Evolutionary conservation across 2,797 vertebrate genomes (phyloP).

Genomic region (Threskiornis aethiopicus): DNA sequence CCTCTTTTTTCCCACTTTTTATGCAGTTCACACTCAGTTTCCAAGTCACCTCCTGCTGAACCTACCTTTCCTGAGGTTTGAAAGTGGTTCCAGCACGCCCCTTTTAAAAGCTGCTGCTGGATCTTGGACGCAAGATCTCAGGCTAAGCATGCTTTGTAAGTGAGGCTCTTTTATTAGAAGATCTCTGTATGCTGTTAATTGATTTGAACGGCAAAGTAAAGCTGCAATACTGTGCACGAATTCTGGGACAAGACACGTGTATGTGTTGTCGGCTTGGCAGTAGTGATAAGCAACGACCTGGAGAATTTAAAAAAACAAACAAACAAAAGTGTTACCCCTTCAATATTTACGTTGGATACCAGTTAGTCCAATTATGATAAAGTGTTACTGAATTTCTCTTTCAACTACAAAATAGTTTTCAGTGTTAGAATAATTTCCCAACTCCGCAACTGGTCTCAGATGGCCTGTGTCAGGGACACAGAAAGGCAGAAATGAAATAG

Average conservation of each 20-base stretch:
- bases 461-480: not conserved
- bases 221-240: constrained; percentile 95
- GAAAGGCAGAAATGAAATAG: not conserved
- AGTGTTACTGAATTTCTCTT: not conserved
- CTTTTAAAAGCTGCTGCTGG: constrained; percentile 89
- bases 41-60: not conserved
- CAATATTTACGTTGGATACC: not conserved
- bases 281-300: constrained; percentile 98
- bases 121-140: constrained; percentile 95
- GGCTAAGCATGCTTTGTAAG: constrained; percentile 94
- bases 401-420: not conserved
- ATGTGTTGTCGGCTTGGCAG: constrained; percentile 97
- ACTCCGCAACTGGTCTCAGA: not conserved
- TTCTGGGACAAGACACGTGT: constrained; percentile 96
- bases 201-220: constrained; percentile 89
- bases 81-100: constrained; percentile 90
- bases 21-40: not conserved
- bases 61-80: constrained; percentile 88
- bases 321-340: not conserved
- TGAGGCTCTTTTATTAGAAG: constrained; percentile 90
- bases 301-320: not conserved
- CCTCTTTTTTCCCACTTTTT: not conserved
- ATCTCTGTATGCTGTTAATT: constrained; percentile 88
- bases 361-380: not conserved
- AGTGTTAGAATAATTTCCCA: not conserved